A percentile compares a stretch with the other conserved stretches of the same genome.
These are phyloP conservation scores for Actinemys pallida DNA, from an alignment of 2,113 vertebrate species.

Conservation along the genomic window DNA sequence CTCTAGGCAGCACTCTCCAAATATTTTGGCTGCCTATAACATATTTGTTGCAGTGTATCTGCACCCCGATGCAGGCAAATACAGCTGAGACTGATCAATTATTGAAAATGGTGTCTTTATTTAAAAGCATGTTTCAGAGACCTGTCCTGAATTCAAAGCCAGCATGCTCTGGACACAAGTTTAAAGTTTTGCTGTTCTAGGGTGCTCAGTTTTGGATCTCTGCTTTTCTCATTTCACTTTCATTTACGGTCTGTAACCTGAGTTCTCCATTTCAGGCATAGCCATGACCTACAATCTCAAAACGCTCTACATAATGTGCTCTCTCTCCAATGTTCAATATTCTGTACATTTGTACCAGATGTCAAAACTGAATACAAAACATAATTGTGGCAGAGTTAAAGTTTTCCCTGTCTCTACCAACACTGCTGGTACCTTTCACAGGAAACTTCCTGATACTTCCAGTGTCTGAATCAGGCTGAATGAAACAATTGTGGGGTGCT, in stretches of 20 bases:
- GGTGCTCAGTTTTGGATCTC: constrained; percentile 4
- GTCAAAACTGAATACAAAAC: neutral
- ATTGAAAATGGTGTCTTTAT: constrained; percentile 51
- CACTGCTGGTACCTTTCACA: neutral
- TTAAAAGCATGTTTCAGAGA: constrained; percentile 42
- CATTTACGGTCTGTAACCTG: neutral
- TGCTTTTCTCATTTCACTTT: neutral
- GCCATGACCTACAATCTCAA: neutral
- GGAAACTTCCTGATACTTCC: neutral
- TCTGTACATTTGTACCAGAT: neutral
- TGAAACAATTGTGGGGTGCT: neutral
- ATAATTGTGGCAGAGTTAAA: neutral
- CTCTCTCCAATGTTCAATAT: neutral
- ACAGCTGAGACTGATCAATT: constrained; percentile 9
- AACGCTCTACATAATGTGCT: neutral
- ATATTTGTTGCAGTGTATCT: neutral
- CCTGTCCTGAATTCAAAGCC: neutral
- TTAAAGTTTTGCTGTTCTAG: neutral
- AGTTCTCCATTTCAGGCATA: neutral
- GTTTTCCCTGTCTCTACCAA: neutral
- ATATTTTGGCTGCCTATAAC: neutral
- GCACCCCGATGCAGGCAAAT: constrained; percentile 27
- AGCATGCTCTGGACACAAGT: neutral
- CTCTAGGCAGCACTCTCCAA: neutral
- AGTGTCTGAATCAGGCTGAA: neutral